Evolutionary conservation across 1,140 invertebrate genomes (phyloP).

Genomic region (Drosophila kohkoa): DNA sequence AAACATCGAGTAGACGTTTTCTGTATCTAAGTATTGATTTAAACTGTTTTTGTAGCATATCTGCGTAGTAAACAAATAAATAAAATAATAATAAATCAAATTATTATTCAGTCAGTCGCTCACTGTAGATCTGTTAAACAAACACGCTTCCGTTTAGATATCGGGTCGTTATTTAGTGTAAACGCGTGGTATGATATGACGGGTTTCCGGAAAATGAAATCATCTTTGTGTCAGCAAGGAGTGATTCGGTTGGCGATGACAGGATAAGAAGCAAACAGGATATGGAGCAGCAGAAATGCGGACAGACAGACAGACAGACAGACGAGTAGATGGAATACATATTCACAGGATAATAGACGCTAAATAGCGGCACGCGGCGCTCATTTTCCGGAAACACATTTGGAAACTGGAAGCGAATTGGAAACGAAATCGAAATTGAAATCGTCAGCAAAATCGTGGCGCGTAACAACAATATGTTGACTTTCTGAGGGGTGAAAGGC

Average conservation of each 20-base stretch:
- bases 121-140: constrained; percentile 12
- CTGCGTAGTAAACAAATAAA: no score
- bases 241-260: constrained; percentile 44
- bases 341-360: constrained; percentile 74
- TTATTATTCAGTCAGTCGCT: no score
- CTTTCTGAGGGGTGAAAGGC: constrained; percentile 54
- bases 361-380: constrained; percentile 79
- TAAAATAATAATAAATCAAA: no score
- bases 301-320: constrained; percentile 3
- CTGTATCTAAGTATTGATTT: no score
- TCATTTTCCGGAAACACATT: constrained; percentile 65
- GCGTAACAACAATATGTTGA: constrained; percentile 45
- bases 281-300: constrained; percentile 14
- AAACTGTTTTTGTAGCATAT: no score
- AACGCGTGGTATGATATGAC: constrained; percentile 26
- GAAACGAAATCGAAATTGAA: constrained; percentile 40
- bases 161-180: constrained; percentile 7
- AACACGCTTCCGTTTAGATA: constrained; percentile 28
- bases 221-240: constrained; percentile 48
- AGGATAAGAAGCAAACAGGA: constrained; percentile 57
- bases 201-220: constrained; percentile 60
- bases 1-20: no score
- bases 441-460: constrained; percentile 1
- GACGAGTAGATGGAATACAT: constrained; percentile 53
- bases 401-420: constrained; percentile 20